These are phyloP conservation scores for Arenaria interpres DNA, from an alignment of 2,113 vertebrate genomes.

Conservation along the genomic window DNA sequence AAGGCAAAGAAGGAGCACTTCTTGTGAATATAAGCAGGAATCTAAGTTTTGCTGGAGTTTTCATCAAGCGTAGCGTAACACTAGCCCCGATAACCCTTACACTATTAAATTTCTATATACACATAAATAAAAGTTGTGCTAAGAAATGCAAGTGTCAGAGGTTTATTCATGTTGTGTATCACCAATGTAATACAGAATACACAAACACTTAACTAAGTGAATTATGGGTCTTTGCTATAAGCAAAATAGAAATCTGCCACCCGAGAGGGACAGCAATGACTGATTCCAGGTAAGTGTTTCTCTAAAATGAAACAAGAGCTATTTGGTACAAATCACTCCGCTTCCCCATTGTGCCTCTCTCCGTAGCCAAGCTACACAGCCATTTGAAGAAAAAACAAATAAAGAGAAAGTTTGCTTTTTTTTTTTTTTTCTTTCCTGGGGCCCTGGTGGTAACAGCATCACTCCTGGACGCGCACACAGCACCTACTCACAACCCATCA, in stretches of 20 bases:
- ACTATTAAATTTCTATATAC: slow-evolving; percentile 11
- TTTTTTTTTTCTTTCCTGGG: background rate
- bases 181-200: slow-evolving; percentile 11
- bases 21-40: background rate
- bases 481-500: background rate
- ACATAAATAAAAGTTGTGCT: background rate
- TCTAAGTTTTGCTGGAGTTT: slow-evolving; percentile 13
- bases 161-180: background rate
- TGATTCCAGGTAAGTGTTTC: slow-evolving; percentile 23
- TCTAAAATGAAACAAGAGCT: background rate
- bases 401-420: background rate
- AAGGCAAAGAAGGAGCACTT: background rate
- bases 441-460: background rate
- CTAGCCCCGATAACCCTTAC: background rate
- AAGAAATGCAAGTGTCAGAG: background rate
- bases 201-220: slow-evolving; percentile 46
- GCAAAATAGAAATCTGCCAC: slow-evolving; percentile 51
- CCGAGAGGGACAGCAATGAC: slow-evolving; percentile 34
- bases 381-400: slow-evolving; percentile 34
- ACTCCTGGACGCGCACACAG: background rate
- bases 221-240: slow-evolving; percentile 13
- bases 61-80: background rate
- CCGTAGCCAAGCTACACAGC: background rate
- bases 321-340: slow-evolving; percentile 55
- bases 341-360: slow-evolving; percentile 23